phyloP scores from a whole-genome alignment of 1,140 invertebrate genomes.

The Dreissena rostriformis region DNA sequence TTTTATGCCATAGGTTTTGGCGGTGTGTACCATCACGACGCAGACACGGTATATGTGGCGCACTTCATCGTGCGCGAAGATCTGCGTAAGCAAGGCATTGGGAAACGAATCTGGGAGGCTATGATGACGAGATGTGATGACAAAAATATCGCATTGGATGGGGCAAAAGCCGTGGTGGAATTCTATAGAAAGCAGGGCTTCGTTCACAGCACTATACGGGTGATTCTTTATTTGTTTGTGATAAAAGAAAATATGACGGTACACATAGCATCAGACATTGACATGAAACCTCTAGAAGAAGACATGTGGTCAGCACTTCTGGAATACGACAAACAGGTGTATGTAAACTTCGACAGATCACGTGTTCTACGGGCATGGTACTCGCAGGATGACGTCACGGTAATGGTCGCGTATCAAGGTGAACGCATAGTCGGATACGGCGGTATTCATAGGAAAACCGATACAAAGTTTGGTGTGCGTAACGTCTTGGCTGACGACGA shows the following conservation, averaged over 20 bases:
- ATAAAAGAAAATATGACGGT: neutral
- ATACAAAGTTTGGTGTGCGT: neutral
- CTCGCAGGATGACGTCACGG: neutral
- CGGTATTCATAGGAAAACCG: neutral
- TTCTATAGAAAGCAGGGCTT: constrained; percentile 23
- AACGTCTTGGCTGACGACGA: constrained; percentile 25
- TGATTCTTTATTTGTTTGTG: neutral
- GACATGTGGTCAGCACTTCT: constrained; percentile 6
- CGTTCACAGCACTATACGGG: neutral
- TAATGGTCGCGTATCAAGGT: neutral
- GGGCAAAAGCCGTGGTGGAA: neutral
- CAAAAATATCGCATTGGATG: constrained; percentile 8
- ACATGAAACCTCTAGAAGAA: neutral
- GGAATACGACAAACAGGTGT: constrained; percentile 24
- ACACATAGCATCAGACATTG: neutral
- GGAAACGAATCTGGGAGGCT: neutral
- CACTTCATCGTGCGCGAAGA: constrained; percentile 20
- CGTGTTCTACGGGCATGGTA: neutral
- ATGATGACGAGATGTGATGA: neutral
- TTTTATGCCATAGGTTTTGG: constrained; percentile 5
- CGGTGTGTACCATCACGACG: neutral
- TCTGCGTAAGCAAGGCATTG: constrained; percentile 2
- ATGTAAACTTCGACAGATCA: neutral
- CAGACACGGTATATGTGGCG: neutral
- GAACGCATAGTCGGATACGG: constrained; percentile 7